A percentile compares a stretch with the other conserved stretches of the same genome.
These are phyloP conservation scores for Halisarca cf. caerulea DNA, from an alignment of 37 sponge, comb jelly and placozoan species.

Conservation along the genomic window DNA sequence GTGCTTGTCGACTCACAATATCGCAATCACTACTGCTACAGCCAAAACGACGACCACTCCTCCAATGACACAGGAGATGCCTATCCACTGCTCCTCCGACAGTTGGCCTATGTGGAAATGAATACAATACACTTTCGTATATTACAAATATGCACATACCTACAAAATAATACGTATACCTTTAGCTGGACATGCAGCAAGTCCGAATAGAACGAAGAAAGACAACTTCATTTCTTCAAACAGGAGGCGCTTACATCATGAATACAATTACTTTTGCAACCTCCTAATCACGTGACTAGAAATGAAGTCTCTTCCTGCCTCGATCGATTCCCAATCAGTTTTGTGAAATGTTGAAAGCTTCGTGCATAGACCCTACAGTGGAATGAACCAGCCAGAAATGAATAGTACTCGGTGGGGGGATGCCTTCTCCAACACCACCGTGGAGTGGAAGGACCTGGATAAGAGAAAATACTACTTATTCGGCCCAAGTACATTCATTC, in stretches of 20 bases:
- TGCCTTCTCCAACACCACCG: not conserved
- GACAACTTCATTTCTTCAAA: too few relatives aligned
- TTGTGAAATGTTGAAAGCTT: not conserved
- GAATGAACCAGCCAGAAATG: too few relatives aligned
- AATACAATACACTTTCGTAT: too few relatives aligned
- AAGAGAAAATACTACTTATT: conserved; percentile 79
- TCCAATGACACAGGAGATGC: not conserved
- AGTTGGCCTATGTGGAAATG: not conserved
- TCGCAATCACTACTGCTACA: not conserved
- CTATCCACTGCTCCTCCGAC: not conserved
- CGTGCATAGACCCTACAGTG: not conserved
- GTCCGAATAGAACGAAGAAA: too few relatives aligned
- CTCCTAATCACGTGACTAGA: not conserved
- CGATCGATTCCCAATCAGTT: not conserved
- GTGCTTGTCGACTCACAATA: not conserved
- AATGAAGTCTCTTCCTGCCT: not conserved
- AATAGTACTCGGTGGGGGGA: not conserved
- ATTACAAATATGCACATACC: too few relatives aligned
- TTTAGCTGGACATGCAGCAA: too few relatives aligned
- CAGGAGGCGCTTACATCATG: too few relatives aligned
- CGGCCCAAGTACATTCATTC: conserved; percentile 79
- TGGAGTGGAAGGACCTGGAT: conserved; percentile 93
- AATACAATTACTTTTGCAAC: too few relatives aligned
- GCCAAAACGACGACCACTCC: not conserved
- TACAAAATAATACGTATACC: too few relatives aligned